phyloP scores from a whole-genome alignment of 1,140 invertebrate species.

The Globodera rostochiensis region DNA sequence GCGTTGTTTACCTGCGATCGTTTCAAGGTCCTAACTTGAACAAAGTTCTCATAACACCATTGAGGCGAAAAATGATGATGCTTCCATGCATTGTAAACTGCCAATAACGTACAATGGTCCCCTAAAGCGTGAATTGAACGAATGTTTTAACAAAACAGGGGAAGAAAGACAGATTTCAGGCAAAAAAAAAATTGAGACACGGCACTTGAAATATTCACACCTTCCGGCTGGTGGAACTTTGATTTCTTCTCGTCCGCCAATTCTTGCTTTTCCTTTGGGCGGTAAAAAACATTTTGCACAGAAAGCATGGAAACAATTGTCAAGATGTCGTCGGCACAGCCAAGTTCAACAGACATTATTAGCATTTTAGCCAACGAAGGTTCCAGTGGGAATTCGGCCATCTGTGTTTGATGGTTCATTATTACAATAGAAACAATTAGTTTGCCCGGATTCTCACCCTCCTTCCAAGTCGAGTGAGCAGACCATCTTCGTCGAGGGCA shows the following conservation, averaged over 20 bases:
- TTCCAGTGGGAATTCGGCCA: constrained; percentile 98
- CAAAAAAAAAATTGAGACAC: constrained; percentile 3
- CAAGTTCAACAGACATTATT: constrained; percentile 97
- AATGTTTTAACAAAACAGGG: not conserved
- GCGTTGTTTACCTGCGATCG: constrained; percentile 73
- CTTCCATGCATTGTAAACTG: constrained; percentile 99
- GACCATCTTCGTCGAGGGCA: constrained; percentile 92
- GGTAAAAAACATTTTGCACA: constrained; percentile 97
- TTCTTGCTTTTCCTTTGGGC: constrained; percentile 88
- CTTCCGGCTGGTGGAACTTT: constrained; percentile 97
- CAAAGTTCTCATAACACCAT: constrained; percentile 99
- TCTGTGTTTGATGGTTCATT: constrained; percentile 69
- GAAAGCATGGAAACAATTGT: constrained; percentile 98
- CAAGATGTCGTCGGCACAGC: constrained; percentile 95
- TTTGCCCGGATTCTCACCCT: constrained; percentile 71
- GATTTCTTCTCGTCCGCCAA: constrained; percentile 97
- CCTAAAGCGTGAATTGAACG: constrained; percentile 64
- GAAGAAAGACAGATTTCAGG: no score
- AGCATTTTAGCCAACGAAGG: constrained; percentile 98
- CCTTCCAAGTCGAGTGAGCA: constrained; percentile 87
- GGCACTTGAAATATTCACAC: not conserved
- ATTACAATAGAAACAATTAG: not conserved
- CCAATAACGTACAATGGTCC: constrained; percentile 93
- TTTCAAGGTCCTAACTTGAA: constrained; percentile 94
- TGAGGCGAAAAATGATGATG: constrained; percentile 98